Evolutionary conservation across 2,113 vertebrate species (phyloP), one percentile per base, ranked within the genome.

Genomic region (Cyrtonyx montezumae): DNA sequence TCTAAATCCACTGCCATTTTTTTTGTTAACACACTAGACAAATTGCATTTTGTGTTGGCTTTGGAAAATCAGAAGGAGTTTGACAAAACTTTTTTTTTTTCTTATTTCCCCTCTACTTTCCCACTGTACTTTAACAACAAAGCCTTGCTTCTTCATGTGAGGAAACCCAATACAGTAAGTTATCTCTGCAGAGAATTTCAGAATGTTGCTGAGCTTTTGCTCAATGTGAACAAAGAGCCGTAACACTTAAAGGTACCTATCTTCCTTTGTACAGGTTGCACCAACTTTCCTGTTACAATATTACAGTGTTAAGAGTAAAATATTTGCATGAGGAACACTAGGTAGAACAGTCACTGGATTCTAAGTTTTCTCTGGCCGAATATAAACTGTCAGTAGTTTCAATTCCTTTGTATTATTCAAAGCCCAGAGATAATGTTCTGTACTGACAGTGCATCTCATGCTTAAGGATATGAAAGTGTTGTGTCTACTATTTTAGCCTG

Each of bases 21-120:
- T 81, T 95, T 90, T 93, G 76, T 96, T 95, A 75, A 77, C 45
- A 48, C 63, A 67, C 56, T 77, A 48, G 75, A 80, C 48, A 91
- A 83, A 71, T 73, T 61, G 59, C 20, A 7, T 8, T 53, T 88
- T 74, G 36, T n/a, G 55, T 75, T 94, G 89, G 66, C 81, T 96
- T 94, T 86, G 79, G 90, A 95, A 92, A 83, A 84, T 40, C 67
- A 71, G 70, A n/a, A 42, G 36, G 67, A 86, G 20, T 69, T 66
- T 46, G 76, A 87, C 69, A 61, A 82, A 91, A 91, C 71, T 59
- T 65, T 78, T 91, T 75, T 84, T 92, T 91, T 75, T 84, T 92
- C 75, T 71, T 92, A 83, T 79, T 93, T 88, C 32, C 34, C 36
- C 30, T 56, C 55, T 49, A 23, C 43, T 93, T 86, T 86, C 46